Base-by-base conservation (phyloP, 2,888 invertebrate genomes). In the Tenthredo livida region DNA sequence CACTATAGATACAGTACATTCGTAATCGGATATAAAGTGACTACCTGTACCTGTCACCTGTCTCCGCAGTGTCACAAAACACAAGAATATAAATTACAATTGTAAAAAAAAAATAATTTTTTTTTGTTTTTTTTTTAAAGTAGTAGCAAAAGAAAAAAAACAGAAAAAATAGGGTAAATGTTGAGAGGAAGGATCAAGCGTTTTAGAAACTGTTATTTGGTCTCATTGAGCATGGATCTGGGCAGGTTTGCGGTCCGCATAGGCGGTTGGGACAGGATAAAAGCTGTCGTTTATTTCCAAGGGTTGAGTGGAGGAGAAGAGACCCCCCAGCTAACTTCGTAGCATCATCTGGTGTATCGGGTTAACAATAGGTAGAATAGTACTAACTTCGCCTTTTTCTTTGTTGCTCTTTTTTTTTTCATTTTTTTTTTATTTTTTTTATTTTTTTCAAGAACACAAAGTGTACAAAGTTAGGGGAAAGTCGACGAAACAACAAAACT, bases 351-450 rank as follows among this genome's bases (percentile, higher is more conserved):
- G 33, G 70, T 70, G n/a, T 33, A 70, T 70, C 70, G 37, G 17
- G 37, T 70, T 70, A 70, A 70, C 70, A 70, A 37, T 70, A 37
- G 70, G 37, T 70, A 70, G 67, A 67, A 67, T 70, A 37, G 17
- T n/a, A 70, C 37, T n/a, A 21, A 61, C 61, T 61, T 25, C 50
- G 2, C 29, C 10, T 1, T 10, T 12, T 43, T 43, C 0, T 37
- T 15, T 70, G 37, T 70, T n/a, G 2, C 12, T 10, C 0, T 43
- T 40, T 7, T 40, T 37, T 2, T 4, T 37, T 2, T 37, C 6
- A 7, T 37, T 7, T 40, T 9, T 40, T 9, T 40, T 7, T 12
- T 43, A 0, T 37, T 15, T 70, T 70, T 37, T n/a, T 0, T 47
- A 4, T 12, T 47, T 37, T 15, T n/a, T 70, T 70, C 10, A 70